Base-by-base conservation (phyloP, 2,888 invertebrate species). In the Acanthosepion esculentum region DNA sequence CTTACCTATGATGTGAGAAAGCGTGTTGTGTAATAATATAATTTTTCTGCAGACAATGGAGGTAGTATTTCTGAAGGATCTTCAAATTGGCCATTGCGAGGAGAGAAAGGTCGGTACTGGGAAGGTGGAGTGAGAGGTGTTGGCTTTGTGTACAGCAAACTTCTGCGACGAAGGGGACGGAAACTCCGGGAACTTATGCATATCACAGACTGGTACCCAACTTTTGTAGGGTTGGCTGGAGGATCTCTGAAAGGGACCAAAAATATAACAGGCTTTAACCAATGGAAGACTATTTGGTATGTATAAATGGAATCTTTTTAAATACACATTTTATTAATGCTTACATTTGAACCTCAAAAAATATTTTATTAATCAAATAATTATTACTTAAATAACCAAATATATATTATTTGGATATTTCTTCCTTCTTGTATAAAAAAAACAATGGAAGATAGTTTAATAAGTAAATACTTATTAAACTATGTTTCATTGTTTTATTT, bases 31-130 rank as follows among this genome's bases (percentile, higher is more conserved):
- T 94, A 50, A 50, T 50, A 50, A 50, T 50, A 15, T 50, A 12
- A 50, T 33, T 53, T 94, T 95, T 59, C 95, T 94, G 20, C 95
- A 96, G 99, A 96, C 94, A 96, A 96, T 95, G 96, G 96, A 29
- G 96, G 96, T 29, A 95, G 96, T 92, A 94, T 96, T 33, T 50
- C 94, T 18, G 94, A 95, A 7, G 96, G 96, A 5, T 96, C 96
- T 41, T 96, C 96, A 95, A 96, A 96, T 95, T 96, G 95, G 95
- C 96, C 96, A 8, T 95, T 96, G 23, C 94, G 96, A 53, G 96
- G 96, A 8, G 95, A 95, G 95, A 96, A 96, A 95, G 95, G 95
- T 12, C 95, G 96, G 1, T 95, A 96, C 50, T 96, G 96, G 96
- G 96, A 96, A 92, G 96, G 96, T 20, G 96, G 96, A 55, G 95